Conservation (phyloP, 2,797 vertebrate genomes). For the Halcyon leucocephala region DNA sequence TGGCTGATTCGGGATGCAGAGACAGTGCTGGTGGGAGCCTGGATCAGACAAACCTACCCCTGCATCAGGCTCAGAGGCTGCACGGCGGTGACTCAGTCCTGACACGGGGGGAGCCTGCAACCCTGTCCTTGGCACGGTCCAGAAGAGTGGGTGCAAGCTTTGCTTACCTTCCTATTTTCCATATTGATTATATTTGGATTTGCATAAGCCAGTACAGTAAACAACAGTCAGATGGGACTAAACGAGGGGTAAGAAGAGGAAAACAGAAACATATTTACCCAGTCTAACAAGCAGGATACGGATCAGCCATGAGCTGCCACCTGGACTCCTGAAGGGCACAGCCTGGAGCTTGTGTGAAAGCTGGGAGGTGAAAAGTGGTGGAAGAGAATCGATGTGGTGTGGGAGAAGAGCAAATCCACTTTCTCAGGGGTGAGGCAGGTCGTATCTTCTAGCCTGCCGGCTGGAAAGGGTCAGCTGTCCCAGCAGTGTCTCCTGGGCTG, state of each 20-base stretch:
- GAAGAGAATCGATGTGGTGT: rapidly evolving
- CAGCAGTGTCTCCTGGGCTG: background rate
- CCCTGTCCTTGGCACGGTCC: background rate
- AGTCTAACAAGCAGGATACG: background rate
- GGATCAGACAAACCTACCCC: background rate
- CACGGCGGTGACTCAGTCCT: background rate
- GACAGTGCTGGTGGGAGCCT: background rate
- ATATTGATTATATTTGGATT: background rate
- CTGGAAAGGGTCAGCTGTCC: background rate
- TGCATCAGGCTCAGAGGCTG: background rate
- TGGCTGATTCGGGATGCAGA: too few species aligned
- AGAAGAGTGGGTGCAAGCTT: background rate
- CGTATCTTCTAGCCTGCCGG: background rate
- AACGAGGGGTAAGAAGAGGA: background rate
- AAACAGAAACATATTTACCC: background rate
- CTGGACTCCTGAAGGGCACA: slow-evolving; percentile 28
- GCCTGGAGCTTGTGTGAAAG: background rate
- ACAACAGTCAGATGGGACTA: background rate
- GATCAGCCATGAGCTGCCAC: background rate
- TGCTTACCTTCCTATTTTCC: background rate
- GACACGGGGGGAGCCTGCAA: background rate
- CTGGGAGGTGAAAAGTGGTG: background rate
- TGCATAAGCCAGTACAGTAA: slow-evolving; percentile 45
- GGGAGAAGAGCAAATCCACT: background rate
- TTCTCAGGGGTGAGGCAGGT: background rate